A percentile compares a stretch with the other conserved stretches of the same genome.
These are phyloP conservation scores for Pterocles gutturalis DNA, from an alignment of 2,113 vertebrate genomes.

Conservation along the genomic window DNA sequence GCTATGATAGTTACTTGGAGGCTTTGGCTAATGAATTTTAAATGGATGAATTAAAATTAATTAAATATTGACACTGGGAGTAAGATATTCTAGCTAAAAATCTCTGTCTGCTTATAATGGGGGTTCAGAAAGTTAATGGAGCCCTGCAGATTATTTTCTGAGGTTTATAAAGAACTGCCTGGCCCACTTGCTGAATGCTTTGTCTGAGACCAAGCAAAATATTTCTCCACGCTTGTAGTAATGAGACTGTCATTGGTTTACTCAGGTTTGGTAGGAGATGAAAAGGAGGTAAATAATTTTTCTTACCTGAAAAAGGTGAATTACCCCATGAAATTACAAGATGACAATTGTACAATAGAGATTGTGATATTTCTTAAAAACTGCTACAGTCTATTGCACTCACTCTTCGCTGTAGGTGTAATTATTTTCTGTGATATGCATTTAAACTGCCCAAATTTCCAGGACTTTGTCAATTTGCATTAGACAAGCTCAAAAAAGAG, in stretches of 20 bases:
- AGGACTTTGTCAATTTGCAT: neutral
- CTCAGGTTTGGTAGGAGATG: neutral
- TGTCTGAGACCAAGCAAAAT: neutral
- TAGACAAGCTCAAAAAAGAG: neutral
- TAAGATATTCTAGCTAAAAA: constrained; percentile 21
- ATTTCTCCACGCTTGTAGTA: neutral
- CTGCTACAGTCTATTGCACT: neutral
- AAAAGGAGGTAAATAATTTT: neutral
- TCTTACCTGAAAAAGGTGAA: constrained; percentile 51
- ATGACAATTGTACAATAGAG: neutral
- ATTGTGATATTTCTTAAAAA: neutral
- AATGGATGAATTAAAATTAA: constrained; percentile 52
- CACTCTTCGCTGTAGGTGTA: neutral
- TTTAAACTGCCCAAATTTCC: neutral
- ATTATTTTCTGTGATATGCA: neutral
- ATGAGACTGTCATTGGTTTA: neutral
- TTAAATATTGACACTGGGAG: constrained; percentile 55
- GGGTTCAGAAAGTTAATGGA: constrained; percentile 7
- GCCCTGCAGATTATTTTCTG: constrained; percentile 12
- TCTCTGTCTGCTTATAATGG: neutral
- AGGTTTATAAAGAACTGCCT: neutral
- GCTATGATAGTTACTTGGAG: neutral
- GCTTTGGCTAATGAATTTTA: constrained; percentile 53
- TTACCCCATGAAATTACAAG: neutral
- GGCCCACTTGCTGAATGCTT: neutral